Evolutionary conservation across 2,797 vertebrate species (phyloP).

Genomic region (Rousettus madagascariensis): DNA sequence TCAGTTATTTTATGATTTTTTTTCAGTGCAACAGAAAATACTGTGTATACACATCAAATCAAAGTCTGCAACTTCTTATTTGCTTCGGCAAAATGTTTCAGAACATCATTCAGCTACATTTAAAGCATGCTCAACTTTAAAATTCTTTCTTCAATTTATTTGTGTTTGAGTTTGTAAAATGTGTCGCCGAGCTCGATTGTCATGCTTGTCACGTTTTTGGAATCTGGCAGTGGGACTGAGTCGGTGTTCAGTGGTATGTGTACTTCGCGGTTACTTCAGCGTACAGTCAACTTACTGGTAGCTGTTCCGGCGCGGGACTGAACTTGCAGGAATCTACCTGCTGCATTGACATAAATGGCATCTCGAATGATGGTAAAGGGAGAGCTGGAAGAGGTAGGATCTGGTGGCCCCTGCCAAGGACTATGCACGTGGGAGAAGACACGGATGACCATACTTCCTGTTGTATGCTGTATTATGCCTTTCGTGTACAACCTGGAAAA

Average conservation of each 20-base stretch:
- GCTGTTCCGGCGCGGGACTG: not conserved
- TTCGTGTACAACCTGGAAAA: not conserved
- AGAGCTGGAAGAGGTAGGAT: not conserved
- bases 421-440: not conserved
- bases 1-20: not conserved
- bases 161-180: not conserved
- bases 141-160: not conserved
- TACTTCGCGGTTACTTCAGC: not conserved
- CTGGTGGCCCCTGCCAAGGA: not conserved
- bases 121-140: not conserved
- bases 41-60: not conserved
- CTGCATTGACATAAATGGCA: not conserved
- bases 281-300: not conserved
- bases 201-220: not conserved
- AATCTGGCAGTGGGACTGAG: not conserved
- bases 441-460: not conserved
- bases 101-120: not conserved
- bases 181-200: not conserved
- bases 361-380: not conserved
- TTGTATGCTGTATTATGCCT: not conserved
- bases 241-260: not conserved
- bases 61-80: not conserved
- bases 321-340: not conserved
- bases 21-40: not conserved
- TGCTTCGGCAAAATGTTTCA: not conserved